Percentiles rank a stretch among this genome's conserved stretches.
Conservation (phyloP, 1,140 invertebrate species). For the Drosophila mojavensis region DNA sequence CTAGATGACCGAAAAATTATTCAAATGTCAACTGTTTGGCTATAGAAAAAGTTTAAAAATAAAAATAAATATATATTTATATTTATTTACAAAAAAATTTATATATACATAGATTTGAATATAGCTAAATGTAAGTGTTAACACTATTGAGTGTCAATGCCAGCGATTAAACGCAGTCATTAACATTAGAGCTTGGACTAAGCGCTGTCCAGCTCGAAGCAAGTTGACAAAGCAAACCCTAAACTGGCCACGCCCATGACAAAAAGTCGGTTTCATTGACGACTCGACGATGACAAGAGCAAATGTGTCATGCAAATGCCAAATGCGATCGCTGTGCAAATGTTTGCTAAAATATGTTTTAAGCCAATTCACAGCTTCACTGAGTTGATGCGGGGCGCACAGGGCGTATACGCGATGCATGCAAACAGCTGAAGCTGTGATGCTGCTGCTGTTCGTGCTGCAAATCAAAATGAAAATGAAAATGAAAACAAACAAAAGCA, state of each 20-base stretch:
- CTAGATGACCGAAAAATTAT: no score
- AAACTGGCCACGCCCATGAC: constrained; percentile 19
- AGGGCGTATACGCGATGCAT: constrained; percentile 69
- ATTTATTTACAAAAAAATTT: no score
- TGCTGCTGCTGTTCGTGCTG: constrained; percentile 2
- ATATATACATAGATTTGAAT: neutral
- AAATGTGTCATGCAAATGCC: constrained; percentile 47
- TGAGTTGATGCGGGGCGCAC: constrained; percentile 22
- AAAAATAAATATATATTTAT: no score
- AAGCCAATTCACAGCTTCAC: neutral
- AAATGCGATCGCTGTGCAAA: constrained; percentile 47
- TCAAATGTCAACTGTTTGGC: neutral
- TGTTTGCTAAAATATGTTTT: constrained; percentile 55
- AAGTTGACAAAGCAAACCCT: constrained; percentile 6
- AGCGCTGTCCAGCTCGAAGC: constrained; percentile 32
- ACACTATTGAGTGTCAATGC: constrained; percentile 25
- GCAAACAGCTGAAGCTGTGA: constrained; percentile 22
- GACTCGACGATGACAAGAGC: constrained; percentile 30
- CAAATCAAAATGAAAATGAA: constrained; percentile 12
- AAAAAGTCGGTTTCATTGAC: constrained; percentile 37
- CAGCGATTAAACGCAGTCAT: constrained; percentile 42
- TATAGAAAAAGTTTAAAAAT: no score
- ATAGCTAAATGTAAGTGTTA: neutral
- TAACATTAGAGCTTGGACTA: constrained; percentile 35
- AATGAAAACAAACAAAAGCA: constrained; percentile 13